These are phyloP conservation scores for Ceuthmochares aereus DNA, from an alignment of 2,113 vertebrate species.

Conservation along the genomic window DNA sequence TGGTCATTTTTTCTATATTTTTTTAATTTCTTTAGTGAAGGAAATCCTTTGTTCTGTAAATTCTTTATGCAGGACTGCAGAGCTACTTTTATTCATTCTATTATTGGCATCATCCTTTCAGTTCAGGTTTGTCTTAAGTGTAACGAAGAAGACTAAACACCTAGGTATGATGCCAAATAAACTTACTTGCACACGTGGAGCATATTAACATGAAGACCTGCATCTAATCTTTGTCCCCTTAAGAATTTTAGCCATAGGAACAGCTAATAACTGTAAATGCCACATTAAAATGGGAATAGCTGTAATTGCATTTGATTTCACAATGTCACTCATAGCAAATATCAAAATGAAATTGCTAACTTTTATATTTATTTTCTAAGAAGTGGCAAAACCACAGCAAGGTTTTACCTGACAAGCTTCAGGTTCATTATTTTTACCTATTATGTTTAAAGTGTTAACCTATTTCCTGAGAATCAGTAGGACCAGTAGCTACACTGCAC, in stretches of 20 bases:
- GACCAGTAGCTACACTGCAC: background rate
- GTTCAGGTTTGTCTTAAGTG: background rate
- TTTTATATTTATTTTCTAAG: background rate
- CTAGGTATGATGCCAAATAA: background rate
- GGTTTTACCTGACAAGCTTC: background rate
- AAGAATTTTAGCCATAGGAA: background rate
- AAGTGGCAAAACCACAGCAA: background rate
- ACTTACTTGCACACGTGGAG: background rate
- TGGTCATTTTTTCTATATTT: background rate
- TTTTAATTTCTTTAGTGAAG: background rate
- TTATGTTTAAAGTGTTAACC: background rate
- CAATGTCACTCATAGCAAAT: background rate
- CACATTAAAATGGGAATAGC: constrained; percentile 8
- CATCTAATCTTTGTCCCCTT: background rate
- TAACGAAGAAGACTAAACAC: background rate
- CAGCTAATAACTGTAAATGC: background rate
- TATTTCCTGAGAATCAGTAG: background rate
- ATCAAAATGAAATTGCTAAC: background rate
- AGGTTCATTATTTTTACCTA: background rate
- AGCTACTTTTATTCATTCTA: background rate
- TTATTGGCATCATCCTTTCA: background rate
- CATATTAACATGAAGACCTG: background rate
- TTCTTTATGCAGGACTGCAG: background rate
- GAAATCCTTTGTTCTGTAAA: background rate
- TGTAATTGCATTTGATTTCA: background rate